phyloP scores from a whole-genome alignment of 2,888 invertebrate genomes.

The Lampropteryx suffumata region DNA sequence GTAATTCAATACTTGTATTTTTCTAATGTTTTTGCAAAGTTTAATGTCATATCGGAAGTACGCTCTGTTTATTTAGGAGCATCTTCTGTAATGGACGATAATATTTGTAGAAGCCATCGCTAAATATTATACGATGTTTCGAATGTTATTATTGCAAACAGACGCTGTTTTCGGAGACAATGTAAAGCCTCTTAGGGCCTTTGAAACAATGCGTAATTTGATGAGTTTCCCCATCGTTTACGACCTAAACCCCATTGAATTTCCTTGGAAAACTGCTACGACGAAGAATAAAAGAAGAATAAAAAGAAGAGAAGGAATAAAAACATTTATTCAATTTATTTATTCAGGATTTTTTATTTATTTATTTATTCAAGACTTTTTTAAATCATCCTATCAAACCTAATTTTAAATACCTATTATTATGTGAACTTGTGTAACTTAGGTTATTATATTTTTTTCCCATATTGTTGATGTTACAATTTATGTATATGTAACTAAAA shows the following conservation, averaged over 20 bases:
- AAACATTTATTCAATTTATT: too few species aligned
- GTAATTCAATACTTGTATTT: conserved; percentile 69
- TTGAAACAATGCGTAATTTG: conserved; percentile 23
- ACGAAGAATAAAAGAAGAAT: too few species aligned
- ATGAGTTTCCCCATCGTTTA: conserved; percentile 9
- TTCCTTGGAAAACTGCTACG: not conserved
- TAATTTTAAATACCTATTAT: too few species aligned
- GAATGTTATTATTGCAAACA: conserved; percentile 58
- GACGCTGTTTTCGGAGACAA: conserved; percentile 35
- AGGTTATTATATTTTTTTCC: too few species aligned
- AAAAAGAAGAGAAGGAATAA: too few species aligned
- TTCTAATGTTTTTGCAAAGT: conserved; percentile 63
- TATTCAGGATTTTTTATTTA: too few species aligned
- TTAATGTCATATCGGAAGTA: conserved; percentile 72
- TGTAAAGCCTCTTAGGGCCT: conserved; percentile 26
- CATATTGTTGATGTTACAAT: too few species aligned
- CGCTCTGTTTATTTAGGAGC: conserved; percentile 68
- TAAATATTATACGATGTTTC: conserved; percentile 53
- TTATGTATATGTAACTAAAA: too few species aligned
- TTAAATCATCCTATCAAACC: too few species aligned
- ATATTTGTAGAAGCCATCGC: conserved; percentile 61
- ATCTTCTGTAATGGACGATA: conserved; percentile 64
- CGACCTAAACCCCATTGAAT: conserved; percentile 2
- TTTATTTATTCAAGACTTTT: too few species aligned
- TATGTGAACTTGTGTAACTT: too few species aligned